phyloP scores from a whole-genome alignment of 2,797 vertebrate genomes.

The Tamandua tetradactyla region DNA sequence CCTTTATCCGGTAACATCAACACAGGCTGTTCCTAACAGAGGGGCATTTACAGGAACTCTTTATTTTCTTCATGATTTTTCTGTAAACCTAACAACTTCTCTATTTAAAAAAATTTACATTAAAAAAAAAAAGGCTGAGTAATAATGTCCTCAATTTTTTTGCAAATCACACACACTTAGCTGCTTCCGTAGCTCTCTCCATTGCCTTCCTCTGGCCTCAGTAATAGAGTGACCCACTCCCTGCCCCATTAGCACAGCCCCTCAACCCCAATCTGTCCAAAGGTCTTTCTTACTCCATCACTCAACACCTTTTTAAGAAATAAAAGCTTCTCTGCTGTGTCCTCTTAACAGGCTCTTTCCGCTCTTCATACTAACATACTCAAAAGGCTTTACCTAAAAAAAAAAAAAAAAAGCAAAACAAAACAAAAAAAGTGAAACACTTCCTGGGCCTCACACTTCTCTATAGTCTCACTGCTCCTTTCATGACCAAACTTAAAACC shows the following conservation, averaged over 20 bases:
- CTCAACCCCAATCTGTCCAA: no score
- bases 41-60: no score
- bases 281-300: not conserved
- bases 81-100: no score
- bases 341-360: not conserved
- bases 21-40: no score
- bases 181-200: not conserved
- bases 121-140: not conserved
- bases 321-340: no score
- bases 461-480: not conserved
- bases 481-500: rapidly evolving
- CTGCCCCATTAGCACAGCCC: not conserved
- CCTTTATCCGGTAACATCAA: no score
- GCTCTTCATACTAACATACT: not conserved
- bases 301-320: not conserved
- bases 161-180: not conserved
- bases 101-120: no score
- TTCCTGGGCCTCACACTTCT: not conserved
- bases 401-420: not conserved
- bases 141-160: not conserved
- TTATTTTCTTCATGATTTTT: no score
- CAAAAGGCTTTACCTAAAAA: no score
- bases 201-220: not conserved
- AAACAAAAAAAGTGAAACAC: not conserved
- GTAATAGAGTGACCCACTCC: not conserved